These are phyloP conservation scores for Hydrolagus colliei DNA, from an alignment of 2,797 vertebrate species.

Conservation along the genomic window DNA sequence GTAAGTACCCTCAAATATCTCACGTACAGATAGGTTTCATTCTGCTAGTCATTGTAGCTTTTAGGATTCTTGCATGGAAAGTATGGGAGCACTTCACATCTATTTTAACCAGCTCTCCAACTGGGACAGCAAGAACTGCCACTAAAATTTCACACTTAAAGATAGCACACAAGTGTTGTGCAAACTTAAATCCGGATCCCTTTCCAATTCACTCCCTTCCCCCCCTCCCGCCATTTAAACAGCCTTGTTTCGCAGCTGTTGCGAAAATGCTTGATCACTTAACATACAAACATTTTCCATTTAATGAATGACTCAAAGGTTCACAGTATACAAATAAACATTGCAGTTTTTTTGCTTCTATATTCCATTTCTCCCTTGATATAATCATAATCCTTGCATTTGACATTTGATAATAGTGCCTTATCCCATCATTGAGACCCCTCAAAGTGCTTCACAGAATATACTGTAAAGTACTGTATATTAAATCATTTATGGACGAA, in stretches of 20 bases:
- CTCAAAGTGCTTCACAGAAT: no score
- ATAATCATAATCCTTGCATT: no score
- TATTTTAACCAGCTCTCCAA: background rate
- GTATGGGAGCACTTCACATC: background rate
- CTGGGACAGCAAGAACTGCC: background rate
- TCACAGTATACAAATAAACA: no score
- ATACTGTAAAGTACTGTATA: no score
- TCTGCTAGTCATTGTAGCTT: background rate
- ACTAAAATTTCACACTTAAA: slow-evolving; percentile 14
- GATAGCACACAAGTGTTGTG: background rate
- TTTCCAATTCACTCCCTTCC: background rate
- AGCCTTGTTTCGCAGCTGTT: background rate
- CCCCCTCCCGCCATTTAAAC: background rate
- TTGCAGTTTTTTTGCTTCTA: no score
- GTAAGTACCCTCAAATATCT: background rate
- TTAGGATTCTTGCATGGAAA: background rate
- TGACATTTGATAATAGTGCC: no score
- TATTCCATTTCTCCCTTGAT: no score
- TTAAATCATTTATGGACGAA: no score
- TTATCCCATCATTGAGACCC: no score
- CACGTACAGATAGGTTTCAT: background rate
- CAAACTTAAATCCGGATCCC: background rate
- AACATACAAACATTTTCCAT: no score
- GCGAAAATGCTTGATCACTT: background rate
- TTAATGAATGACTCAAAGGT: no score